Percentiles rank a stretch among this genome's conserved stretches.
These are phyloP conservation scores for Synergus japonicus DNA, from an alignment of 2,888 invertebrate genomes.

Conservation along the genomic window DNA sequence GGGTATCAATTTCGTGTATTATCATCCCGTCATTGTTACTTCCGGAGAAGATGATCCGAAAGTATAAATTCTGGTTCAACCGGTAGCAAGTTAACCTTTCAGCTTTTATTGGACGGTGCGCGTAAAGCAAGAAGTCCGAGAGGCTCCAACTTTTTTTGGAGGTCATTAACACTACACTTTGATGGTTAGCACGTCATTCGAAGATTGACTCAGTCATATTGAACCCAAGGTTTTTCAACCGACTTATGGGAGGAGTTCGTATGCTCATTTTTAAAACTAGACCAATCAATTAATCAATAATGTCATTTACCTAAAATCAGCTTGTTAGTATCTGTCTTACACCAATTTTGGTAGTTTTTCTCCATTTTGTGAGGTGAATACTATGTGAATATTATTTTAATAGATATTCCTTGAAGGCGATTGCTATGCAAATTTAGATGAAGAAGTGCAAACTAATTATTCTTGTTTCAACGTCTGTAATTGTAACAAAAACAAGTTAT, in stretches of 20 bases:
- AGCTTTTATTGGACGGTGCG: slow-evolving; percentile 5
- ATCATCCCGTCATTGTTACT: slow-evolving; percentile 42
- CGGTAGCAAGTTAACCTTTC: slow-evolving; percentile 7
- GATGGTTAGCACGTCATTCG: slow-evolving; percentile 1
- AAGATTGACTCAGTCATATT: neutral
- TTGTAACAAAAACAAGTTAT: slow-evolving; percentile 20
- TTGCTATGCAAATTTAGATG: neutral
- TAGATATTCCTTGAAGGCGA: neutral
- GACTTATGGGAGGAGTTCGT: neutral
- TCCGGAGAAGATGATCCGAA: slow-evolving; percentile 39
- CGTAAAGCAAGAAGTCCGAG: slow-evolving; percentile 14
- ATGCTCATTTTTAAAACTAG: neutral
- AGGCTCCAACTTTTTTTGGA: neutral
- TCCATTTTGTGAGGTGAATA: neutral
- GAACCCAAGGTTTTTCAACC: neutral
- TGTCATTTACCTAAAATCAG: neutral
- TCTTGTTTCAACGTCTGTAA: neutral
- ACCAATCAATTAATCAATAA: neutral
- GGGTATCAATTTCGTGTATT: slow-evolving; percentile 24
- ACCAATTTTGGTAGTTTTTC: neutral
- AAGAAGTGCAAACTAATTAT: neutral
- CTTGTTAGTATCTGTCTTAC: neutral
- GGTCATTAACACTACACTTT: slow-evolving; percentile 9
- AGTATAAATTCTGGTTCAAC: slow-evolving; percentile 16
- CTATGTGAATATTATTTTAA: neutral